Conservation (phyloP, 2,888 invertebrate genomes). For the Cancer borealis region DNA sequence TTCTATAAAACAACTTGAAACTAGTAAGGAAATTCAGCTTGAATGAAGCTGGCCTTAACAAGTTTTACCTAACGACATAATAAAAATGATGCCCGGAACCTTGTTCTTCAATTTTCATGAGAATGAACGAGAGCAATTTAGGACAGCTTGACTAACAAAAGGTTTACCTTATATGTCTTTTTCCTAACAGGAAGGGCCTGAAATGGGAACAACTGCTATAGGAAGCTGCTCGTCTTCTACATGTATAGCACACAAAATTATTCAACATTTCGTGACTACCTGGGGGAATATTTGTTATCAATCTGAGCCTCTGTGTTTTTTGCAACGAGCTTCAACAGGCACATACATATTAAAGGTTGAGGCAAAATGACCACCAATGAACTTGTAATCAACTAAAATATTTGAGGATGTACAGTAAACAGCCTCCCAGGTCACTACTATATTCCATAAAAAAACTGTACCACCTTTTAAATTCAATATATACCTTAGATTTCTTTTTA, state of each 20-base stretch:
- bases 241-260: constrained; percentile 55
- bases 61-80: not conserved
- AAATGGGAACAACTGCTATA: constrained; percentile 72
- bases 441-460: not conserved
- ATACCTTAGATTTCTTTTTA: not conserved
- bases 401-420: not conserved
- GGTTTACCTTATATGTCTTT: constrained; percentile 71
- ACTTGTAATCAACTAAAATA: not conserved
- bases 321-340: not conserved
- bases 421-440: constrained; percentile 12
- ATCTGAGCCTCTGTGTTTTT: not conserved
- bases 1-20: not conserved
- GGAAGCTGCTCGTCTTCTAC: constrained; percentile 64
- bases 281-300: not conserved
- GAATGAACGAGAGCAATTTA: constrained; percentile 64
- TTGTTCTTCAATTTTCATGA: constrained; percentile 61
- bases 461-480: not conserved
- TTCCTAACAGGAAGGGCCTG: constrained; percentile 73
- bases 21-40: not conserved
- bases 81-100: constrained; percentile 58
- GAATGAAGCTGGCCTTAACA: not conserved
- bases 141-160: constrained; percentile 66
- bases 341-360: not conserved
- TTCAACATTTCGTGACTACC: not conserved
- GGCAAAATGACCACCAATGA: not conserved